A percentile compares a stretch with the other conserved stretches of the same genome.
Evolutionary conservation across 2,113 vertebrate species (phyloP).

Genomic region (Vulpes ferrilata): DNA sequence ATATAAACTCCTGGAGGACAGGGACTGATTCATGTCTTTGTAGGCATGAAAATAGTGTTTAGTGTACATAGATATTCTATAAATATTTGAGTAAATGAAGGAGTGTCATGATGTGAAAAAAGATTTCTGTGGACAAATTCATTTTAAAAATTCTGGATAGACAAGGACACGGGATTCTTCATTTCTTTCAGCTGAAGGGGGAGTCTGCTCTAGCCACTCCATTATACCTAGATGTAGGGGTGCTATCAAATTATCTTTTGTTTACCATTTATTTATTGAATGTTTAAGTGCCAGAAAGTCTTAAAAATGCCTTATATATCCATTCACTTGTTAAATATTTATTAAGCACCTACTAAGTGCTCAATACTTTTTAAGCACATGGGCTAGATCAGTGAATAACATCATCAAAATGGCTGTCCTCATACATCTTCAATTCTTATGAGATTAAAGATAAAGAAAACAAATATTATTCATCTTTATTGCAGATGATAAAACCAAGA

Average conservation of each 20-base stretch:
- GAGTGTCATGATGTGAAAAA: not conserved
- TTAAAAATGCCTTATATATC: not conserved
- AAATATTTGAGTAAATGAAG: not conserved
- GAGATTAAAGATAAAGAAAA: not conserved
- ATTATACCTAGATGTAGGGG: not conserved
- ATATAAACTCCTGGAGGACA: not conserved
- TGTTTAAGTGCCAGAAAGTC: not conserved
- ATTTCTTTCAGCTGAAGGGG: not conserved
- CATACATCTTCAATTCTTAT: not conserved
- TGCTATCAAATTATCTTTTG: not conserved
- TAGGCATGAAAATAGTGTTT: not conserved
- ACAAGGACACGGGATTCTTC: not conserved
- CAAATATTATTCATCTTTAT: not conserved
- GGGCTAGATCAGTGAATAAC: not conserved
- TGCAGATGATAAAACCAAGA: not conserved
- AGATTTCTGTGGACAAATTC: not conserved
- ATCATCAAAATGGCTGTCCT: not conserved
- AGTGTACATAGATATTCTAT: not conserved
- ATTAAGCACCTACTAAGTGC: not conserved
- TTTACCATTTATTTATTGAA: slow-evolving; percentile 34
- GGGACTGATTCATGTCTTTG: not conserved
- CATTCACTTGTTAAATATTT: slow-evolving; percentile 19
- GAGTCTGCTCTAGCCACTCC: not conserved
- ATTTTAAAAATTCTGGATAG: slow-evolving; percentile 7
- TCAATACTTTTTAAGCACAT: not conserved